Evolutionary conservation across 2,797 vertebrate genomes (phyloP).

Genomic region (Scolopax rusticola): DNA sequence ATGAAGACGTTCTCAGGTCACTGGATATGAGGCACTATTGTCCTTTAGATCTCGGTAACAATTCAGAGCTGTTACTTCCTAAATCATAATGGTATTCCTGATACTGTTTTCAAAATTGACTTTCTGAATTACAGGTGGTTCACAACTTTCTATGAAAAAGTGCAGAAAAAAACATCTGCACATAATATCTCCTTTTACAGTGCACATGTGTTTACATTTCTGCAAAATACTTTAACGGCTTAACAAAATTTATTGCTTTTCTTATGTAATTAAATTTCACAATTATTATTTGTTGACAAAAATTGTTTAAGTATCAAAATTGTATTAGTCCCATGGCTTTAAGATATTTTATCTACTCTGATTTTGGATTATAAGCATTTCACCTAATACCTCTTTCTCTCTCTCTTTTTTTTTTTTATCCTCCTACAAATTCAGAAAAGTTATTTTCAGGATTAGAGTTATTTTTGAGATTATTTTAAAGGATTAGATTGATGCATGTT

Average conservation of each 20-base stretch:
- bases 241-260: not conserved
- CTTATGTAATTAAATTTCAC: not conserved
- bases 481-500: conserved; percentile 41
- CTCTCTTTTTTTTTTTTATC: not conserved
- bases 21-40: not conserved
- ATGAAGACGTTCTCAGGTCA: not conserved
- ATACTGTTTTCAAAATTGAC: not conserved
- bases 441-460: conserved; percentile 62
- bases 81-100: not conserved
- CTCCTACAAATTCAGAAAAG: conserved; percentile 42
- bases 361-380: conserved; percentile 12
- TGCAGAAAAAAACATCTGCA: not conserved
- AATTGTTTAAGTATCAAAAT: not conserved
- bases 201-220: not conserved
- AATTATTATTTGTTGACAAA: not conserved
- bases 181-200: not conserved
- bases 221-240: not conserved
- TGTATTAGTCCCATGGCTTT: not conserved
- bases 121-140: not conserved
- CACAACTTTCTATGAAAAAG: not conserved
- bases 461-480: conserved; percentile 55
- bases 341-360: not conserved
- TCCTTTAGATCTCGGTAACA: not conserved
- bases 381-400: not conserved
- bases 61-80: not conserved